A percentile compares a stretch with the other conserved stretches of the same genome.
Evolutionary conservation across 2,888 invertebrate species (phyloP).

Genomic region (Choreutis nemorana): DNA sequence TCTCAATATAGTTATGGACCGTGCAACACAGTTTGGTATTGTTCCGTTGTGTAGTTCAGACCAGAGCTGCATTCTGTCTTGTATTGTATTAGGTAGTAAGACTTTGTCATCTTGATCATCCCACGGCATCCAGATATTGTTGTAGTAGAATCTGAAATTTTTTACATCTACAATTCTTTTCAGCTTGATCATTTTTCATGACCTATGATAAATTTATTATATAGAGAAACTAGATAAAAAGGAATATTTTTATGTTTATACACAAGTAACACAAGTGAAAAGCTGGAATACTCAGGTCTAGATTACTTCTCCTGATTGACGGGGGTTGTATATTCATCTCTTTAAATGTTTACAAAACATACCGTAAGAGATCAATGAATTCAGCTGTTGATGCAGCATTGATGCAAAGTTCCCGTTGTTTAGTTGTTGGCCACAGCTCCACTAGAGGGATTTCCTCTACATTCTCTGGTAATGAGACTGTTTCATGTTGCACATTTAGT

Average conservation of each 20-base stretch:
- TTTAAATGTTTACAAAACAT: constrained; percentile 2
- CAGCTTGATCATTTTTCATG: too few species aligned
- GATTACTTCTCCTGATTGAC: too few species aligned
- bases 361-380: constrained; percentile 69
- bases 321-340: background rate
- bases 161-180: too few species aligned
- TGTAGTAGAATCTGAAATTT: constrained; percentile 66
- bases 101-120: constrained; percentile 71
- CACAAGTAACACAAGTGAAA: too few species aligned
- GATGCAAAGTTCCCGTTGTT: constrained; percentile 66
- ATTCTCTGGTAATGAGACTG: constrained; percentile 66
- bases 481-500: constrained; percentile 70
- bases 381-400: constrained; percentile 69
- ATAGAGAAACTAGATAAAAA: too few species aligned
- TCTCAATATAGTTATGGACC: constrained; percentile 34
- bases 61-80: constrained; percentile 56
- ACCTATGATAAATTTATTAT: too few species aligned
- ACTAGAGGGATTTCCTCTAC: constrained; percentile 67
- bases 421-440: constrained; percentile 70
- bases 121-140: constrained; percentile 76
- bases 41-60: constrained; percentile 43
- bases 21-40: constrained; percentile 38
- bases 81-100: constrained; percentile 45
- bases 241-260: too few species aligned
- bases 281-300: too few species aligned